These are phyloP conservation scores for Latrodectus hesperus DNA, from an alignment of 2,888 invertebrate genomes.

Conservation along the genomic window DNA sequence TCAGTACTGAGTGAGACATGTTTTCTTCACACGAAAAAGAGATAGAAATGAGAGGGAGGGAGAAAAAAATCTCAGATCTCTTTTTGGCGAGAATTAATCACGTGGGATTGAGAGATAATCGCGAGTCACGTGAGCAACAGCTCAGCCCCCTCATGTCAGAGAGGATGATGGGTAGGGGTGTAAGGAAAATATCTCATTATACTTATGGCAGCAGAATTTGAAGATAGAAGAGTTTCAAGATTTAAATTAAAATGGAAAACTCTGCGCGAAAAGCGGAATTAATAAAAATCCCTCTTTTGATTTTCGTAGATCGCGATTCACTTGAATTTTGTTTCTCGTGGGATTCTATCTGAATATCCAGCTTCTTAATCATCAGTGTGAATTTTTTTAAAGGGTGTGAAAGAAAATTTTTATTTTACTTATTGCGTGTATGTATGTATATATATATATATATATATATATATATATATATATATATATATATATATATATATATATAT, in stretches of 20 bases:
- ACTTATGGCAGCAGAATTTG: background rate
- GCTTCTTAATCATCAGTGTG: no score
- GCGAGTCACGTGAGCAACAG: slow-evolving; percentile 49
- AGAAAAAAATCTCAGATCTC: slow-evolving; percentile 1
- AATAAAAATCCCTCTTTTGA: background rate
- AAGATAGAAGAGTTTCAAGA: slow-evolving; percentile 14
- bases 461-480: no score
- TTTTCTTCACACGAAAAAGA: background rate
- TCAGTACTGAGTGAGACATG: background rate
- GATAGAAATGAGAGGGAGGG: background rate
- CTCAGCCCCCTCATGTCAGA: slow-evolving; percentile 5
- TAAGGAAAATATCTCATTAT: slow-evolving; percentile 31
- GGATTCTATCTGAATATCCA: no score
- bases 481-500: no score
- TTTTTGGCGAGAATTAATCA: slow-evolving; percentile 36
- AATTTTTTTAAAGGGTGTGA: no score
- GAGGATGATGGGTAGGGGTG: background rate
- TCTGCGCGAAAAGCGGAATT: background rate
- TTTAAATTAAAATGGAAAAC: slow-evolving; percentile 48
- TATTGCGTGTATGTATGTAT: no score
- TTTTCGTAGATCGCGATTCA: no score
- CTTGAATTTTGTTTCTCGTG: no score
- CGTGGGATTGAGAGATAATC: slow-evolving; percentile 56
- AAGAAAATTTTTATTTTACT: no score
- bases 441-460: no score